Percentiles rank a stretch among this genome's conserved stretches.
Conservation (phyloP, 1,140 invertebrate species). For the Drosophila rhopaloa region DNA sequence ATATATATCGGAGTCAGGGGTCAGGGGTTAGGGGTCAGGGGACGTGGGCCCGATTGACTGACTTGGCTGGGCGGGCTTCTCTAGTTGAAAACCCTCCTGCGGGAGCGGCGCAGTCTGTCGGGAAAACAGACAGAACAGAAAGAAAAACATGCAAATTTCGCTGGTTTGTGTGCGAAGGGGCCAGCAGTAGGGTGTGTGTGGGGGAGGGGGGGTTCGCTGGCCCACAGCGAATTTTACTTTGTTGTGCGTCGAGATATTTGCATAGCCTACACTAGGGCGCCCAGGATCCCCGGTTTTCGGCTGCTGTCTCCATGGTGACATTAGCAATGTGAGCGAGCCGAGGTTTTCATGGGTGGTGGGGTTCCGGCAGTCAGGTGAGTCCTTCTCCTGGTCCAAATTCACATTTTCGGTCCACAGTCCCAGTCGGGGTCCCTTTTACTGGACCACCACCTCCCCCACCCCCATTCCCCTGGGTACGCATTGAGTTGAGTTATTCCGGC, state of each 20-base stretch:
- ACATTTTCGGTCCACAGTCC: not conserved
- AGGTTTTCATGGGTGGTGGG: slow-evolving; percentile 19
- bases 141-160: slow-evolving; percentile 76
- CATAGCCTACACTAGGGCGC: slow-evolving; percentile 60
- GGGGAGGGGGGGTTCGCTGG: slow-evolving; percentile 12
- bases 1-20: slow-evolving; percentile 27
- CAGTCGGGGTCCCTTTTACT: not conserved
- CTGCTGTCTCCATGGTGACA: slow-evolving; percentile 75
- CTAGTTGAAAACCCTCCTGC: slow-evolving; percentile 40
- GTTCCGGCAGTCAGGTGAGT: slow-evolving; percentile 56
- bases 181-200: not conserved
- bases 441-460: slow-evolving; percentile 18
- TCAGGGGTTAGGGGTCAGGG: slow-evolving; percentile 15
- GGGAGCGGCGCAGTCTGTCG: slow-evolving; percentile 34
- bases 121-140: slow-evolving; percentile 49
- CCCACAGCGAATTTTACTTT: slow-evolving; percentile 61
- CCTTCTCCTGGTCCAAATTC: slow-evolving; percentile 18
- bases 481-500: slow-evolving; percentile 65
- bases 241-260: slow-evolving; percentile 74
- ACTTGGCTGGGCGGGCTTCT: slow-evolving; percentile 52
- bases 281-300: slow-evolving; percentile 35
- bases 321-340: slow-evolving; percentile 58
- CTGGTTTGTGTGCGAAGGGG: slow-evolving; percentile 17
- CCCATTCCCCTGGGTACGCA: slow-evolving; percentile 11
- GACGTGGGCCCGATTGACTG: slow-evolving; percentile 67